Evolutionary conservation across 2,888 invertebrate species (phyloP), one percentile per base, ranked within the genome.

Genomic region (Eupithecia subumbrata): DNA sequence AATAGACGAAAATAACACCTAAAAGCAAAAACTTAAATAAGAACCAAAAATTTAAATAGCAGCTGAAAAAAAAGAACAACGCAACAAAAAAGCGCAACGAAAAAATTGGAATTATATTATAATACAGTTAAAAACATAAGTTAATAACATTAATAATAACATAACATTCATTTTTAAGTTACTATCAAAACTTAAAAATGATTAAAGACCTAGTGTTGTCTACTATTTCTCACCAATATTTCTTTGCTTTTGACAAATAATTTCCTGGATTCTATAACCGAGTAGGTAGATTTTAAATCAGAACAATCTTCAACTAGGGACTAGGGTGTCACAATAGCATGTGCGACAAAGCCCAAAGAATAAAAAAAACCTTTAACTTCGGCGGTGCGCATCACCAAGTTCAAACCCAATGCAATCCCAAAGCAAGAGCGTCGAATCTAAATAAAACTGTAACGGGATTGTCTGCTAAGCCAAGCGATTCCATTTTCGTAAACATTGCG

Each of bases 401-500:
- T 67, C 66, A 66, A 66, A 37, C 30, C 40, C 40, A 67, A 79
- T 76, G 74, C 70, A 76, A 79, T 77, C 69, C 63, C 72, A 16
- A 72, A 52, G 52, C 74, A 77, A 71, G 22, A 56, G 60, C 64
- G 43, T 73, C 76, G 74, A 75, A 79, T 77, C 72, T 72, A 76
- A 79, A 76, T 79, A 77, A 77, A 79, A 79, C 73, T 79, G 79
- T 79, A 76, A 66, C 60, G 60, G 72, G 72, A 80, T 69, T 77
- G 77, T 80, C 76, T 79, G 73, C 74, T 78, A 79, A 82, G 78
- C 79, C 79, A 83, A 82, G 79, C 80, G 78, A 81, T 81, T 80
- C 80, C 80, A 79, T 84, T 86, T 84, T 80, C 81, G 82, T 82
- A 82, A 82, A 81, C 78, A 79, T 73, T 56, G 30, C 78, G 84